Evolutionary conservation across 2,888 invertebrate species (phyloP).

Genomic region (Eristalinus sepulchralis): DNA sequence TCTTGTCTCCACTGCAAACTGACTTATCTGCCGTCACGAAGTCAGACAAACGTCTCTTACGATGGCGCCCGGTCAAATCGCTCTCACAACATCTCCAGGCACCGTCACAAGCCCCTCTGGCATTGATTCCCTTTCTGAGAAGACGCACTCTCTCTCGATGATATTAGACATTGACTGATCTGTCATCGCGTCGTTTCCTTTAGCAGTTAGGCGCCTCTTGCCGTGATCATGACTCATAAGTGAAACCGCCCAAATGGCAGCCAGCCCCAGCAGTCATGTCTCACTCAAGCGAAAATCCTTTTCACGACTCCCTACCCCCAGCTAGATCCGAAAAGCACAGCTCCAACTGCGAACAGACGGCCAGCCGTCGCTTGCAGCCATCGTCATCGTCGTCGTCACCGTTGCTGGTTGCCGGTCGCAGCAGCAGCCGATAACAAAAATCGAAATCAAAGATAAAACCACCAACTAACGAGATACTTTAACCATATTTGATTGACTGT

Average conservation of each 20-base stretch:
- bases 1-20: no score
- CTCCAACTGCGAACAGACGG: neutral
- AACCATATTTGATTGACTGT: constrained; percentile 67
- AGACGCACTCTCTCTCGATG: neutral
- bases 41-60: neutral
- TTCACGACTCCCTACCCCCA: neutral
- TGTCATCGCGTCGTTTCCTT: neutral
- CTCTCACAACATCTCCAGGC: neutral
- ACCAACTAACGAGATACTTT: constrained; percentile 62
- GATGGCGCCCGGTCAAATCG: neutral
- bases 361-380: neutral
- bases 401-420: neutral
- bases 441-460: constrained; percentile 48
- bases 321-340: constrained; percentile 24
- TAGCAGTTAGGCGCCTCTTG: neutral
- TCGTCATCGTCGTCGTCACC: neutral
- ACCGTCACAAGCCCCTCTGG: neutral
- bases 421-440: constrained; percentile 35
- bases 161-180: neutral
- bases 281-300: neutral
- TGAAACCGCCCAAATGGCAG: neutral
- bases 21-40: neutral
- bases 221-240: neutral
- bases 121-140: neutral
- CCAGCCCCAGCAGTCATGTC: neutral